A percentile compares a stretch with the other conserved stretches of the same genome.
phyloP scores from a whole-genome alignment of 2,797 vertebrate genomes.

The Syndactyla subalaris region DNA sequence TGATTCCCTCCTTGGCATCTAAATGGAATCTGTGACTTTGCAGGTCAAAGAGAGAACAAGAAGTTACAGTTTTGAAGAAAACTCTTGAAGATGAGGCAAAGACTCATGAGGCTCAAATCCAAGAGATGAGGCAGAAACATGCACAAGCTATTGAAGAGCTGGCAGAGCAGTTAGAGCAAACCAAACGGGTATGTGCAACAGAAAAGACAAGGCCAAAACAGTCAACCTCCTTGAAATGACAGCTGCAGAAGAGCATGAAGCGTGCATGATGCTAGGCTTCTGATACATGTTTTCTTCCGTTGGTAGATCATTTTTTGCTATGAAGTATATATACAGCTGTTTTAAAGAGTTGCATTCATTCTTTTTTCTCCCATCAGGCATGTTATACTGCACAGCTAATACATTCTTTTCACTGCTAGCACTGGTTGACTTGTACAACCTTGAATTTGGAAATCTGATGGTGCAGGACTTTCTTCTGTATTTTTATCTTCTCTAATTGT shows the following conservation, averaged over 20 bases:
- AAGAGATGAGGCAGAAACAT: slow-evolving; percentile 94
- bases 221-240: neutral
- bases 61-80: slow-evolving; percentile 93
- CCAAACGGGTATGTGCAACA: slow-evolving; percentile 85
- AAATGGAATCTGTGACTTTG: neutral
- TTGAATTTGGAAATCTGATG: neutral
- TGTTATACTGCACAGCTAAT: neutral
- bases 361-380: neutral
- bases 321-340: neutral
- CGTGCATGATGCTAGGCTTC: neutral
- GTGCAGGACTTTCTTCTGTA: neutral
- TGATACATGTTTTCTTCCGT: neutral
- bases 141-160: slow-evolving; percentile 92
- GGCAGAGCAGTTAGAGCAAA: slow-evolving; percentile 95
- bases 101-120: slow-evolving; percentile 89
- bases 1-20: neutral
- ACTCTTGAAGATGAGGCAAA: slow-evolving; percentile 90
- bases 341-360: neutral
- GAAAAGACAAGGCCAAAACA: neutral
- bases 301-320: neutral
- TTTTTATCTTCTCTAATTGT: neutral
- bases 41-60: slow-evolving; percentile 93
- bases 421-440: neutral
- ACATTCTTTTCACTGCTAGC: neutral
- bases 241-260: neutral